Evolutionary conservation across 2,113 vertebrate genomes (phyloP), one percentile per base, ranked within the genome.

Genomic region (Corydoras maculifer): DNA sequence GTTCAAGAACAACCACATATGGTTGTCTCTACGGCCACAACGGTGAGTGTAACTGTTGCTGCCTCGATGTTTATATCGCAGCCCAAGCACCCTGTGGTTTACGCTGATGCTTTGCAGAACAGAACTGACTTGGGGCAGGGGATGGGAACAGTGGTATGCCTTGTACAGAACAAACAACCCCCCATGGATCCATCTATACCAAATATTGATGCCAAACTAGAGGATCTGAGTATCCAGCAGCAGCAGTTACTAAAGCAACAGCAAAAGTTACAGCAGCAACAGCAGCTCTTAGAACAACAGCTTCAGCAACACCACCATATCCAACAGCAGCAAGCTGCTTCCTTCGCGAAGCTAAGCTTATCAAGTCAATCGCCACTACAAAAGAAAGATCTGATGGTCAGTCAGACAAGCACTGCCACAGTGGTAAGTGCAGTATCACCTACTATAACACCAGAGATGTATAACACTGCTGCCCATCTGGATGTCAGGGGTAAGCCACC

Each of bases 71-170:
- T 98, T 62, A 89, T 95, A 80, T 92, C 92, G 0, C 94, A 97
- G 70, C 86, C 92, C 50, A 95, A 94, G 82, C 92, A 94, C 58
- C 93, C 94, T 0, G 77, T 90, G 30, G 84, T 98, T 49, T 98
- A 99, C 6, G 93, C 94, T 75, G 97, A 98, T 80, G 94, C 96
- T 57, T 91, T 93, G 84, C 94, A 96, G 84, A 95, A 88, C 79
- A 86, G 91, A 67, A 77, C 96, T 15, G 96, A 99, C 84, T 89
- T 97, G 0, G 95, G 95, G 50, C 94, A 97, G 80, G 94, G 93
- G n/a, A 83, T 91, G 0, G 94, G 93, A 53, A 91, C 91, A 13
- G 91, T 93, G 0, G 87, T 98, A 65, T 99, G 95, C 79, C 88
- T 97, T 79, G 90, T 94, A 0, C 94, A 94, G 78, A 91, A 85